Evolutionary conservation across 2,113 vertebrate species (phyloP).

Genomic region (Dunckerocampus dactyliophorus): DNA sequence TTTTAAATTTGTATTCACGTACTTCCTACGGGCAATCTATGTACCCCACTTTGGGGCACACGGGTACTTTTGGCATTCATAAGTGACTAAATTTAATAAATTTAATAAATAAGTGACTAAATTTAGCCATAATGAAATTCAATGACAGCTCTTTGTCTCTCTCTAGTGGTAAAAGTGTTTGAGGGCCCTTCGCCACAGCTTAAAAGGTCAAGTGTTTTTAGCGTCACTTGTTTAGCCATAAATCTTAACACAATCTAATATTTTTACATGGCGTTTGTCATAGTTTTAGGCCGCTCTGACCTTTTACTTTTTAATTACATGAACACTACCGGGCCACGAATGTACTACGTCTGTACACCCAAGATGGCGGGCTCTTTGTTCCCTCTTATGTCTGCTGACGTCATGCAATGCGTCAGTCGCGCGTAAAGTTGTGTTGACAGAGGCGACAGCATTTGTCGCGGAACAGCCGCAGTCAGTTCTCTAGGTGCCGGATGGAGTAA

Average conservation of each 20-base stretch:
- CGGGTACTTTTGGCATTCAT: too few species aligned
- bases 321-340: neutral
- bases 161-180: slow-evolving; percentile 1
- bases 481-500: slow-evolving; percentile 58
- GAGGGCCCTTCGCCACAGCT: neutral
- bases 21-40: too few species aligned
- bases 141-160: neutral
- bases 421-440: slow-evolving; percentile 69
- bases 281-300: too few species aligned
- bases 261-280: too few species aligned
- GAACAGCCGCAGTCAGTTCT: slow-evolving; percentile 44
- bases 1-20: too few species aligned
- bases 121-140: neutral
- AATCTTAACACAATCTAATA: too few species aligned
- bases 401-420: slow-evolving; percentile 44
- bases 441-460: slow-evolving; percentile 54
- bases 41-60: too few species aligned
- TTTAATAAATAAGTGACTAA: too few species aligned
- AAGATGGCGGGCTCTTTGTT: slow-evolving; percentile 52
- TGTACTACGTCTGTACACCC: slow-evolving; percentile 21
- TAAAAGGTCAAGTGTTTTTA: too few species aligned
- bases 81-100: too few species aligned
- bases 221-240: too few species aligned
- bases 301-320: too few species aligned
- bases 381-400: slow-evolving; percentile 19